Base-by-base conservation (phyloP, 2,113 vertebrate genomes). In the Nothoprocta perdicaria region DNA sequence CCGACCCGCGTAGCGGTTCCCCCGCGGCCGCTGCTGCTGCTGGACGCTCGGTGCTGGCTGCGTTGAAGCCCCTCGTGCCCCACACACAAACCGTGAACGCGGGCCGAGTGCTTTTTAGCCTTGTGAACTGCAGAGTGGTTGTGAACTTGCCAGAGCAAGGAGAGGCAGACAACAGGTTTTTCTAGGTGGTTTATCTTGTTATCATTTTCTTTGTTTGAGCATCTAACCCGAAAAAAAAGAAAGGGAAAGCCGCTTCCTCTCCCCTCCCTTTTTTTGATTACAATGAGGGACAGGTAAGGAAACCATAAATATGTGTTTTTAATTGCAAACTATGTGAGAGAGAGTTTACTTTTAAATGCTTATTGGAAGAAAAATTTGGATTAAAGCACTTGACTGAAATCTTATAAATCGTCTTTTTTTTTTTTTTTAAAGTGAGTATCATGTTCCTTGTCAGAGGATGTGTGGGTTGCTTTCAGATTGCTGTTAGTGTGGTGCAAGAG, bases 151-250 rank as follows among this genome's bases (percentile, higher is more conserved):
- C 17, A 29, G 67, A 65, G 72, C 76, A 0, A 10, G 24, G 68
- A 80, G 21, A 88, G 78, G 80, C 63, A 74, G 91, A 35, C 79
- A 77, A 7, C 82, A 87, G 93, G 92, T 91, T 77, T 38, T 92
- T 92, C 84, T 77, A 80, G 52, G 78, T 67, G 46, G 85, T 89
- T 95, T 92, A 88, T 95, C 83, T 91, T 86, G 75, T 89, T 96
- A 92, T 92, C 46, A 0, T 77, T 93, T 58, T 91, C 85, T 55
- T 94, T 92, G 72, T 89, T 95, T 63, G 77, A 94, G 72, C 82
- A 80, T 26, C 66, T 72, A 46, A 74, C 58, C 55, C 19, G 21
- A 48, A 48, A 48, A 48, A 48, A 60, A 46, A 83, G 67, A 50
- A 10, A 31, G 68, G 60, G 14, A 68, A 91, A 46, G 45, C 22